Conservation (phyloP, 2,797 vertebrate species). For the Sebastes nivosus region DNA sequence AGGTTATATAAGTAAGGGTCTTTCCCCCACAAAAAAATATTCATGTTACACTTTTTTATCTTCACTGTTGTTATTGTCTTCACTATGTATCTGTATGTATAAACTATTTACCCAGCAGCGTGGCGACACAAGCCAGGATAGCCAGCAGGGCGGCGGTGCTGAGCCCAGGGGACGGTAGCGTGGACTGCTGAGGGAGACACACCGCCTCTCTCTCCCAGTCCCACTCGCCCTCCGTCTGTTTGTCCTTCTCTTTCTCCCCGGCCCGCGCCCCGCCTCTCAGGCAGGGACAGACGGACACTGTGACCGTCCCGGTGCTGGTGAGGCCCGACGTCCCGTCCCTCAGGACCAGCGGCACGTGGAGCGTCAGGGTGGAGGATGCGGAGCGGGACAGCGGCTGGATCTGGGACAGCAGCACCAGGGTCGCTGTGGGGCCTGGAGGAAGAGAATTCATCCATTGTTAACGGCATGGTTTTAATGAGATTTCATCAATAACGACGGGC, state of each 20-base stretch:
- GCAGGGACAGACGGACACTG: conserved; percentile 90
- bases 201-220: conserved; percentile 83
- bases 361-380: conserved; percentile 81
- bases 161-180: conserved; percentile 87
- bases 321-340: conserved; percentile 87
- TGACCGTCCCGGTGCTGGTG: conserved; percentile 90
- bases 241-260: conserved; percentile 79
- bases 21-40: background rate
- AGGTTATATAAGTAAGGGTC: background rate
- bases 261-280: conserved; percentile 85
- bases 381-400: conserved; percentile 81
- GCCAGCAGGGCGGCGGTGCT: conserved; percentile 91
- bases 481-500: background rate
- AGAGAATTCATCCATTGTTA: conserved; percentile 2
- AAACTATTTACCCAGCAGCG: conserved; percentile 85
- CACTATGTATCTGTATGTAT: background rate
- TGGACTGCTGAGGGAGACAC: conserved; percentile 84
- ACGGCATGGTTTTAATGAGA: background rate
- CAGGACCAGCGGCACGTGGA: conserved; percentile 88
- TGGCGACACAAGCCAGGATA: conserved; percentile 90
- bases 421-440: conserved; percentile 87
- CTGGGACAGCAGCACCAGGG: conserved; percentile 86
- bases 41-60: background rate
- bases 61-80: background rate
- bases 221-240: conserved; percentile 73